phyloP scores from a whole-genome alignment of 2,113 vertebrate species.

The Engystomops pustulosus region DNA sequence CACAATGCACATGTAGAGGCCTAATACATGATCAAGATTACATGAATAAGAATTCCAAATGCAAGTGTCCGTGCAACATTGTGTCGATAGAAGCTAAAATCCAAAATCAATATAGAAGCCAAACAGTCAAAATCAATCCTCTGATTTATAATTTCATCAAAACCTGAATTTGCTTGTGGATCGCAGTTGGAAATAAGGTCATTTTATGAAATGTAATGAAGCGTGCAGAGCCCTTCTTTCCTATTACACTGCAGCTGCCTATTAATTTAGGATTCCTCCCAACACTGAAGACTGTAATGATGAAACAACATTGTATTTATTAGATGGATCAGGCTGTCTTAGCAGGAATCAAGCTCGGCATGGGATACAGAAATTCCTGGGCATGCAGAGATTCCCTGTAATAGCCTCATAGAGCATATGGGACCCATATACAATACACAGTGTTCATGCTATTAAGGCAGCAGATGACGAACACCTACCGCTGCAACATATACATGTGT shows the following conservation, averaged over 20 bases:
- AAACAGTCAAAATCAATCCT: neutral
- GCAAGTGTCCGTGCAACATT: neutral
- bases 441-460: neutral
- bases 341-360: neutral
- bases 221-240: slow-evolving; percentile 29
- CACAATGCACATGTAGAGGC: too few species aligned
- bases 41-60: neutral
- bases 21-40: neutral
- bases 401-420: neutral
- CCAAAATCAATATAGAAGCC: slow-evolving; percentile 13
- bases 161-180: slow-evolving; percentile 42
- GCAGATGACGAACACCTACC: neutral
- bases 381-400: neutral
- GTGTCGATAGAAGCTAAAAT: neutral
- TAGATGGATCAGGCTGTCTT: slow-evolving; percentile 28
- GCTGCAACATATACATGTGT: neutral
- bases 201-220: slow-evolving; percentile 53
- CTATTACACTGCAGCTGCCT: slow-evolving; percentile 49
- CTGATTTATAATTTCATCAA: slow-evolving; percentile 38
- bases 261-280: slow-evolving; percentile 47
- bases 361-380: neutral
- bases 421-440: neutral
- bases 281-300: slow-evolving; percentile 28
- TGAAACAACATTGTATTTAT: slow-evolving; percentile 49
- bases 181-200: slow-evolving; percentile 41